Evolutionary conservation across 1,140 invertebrate species (phyloP).

Genomic region (Planococcus citri): DNA sequence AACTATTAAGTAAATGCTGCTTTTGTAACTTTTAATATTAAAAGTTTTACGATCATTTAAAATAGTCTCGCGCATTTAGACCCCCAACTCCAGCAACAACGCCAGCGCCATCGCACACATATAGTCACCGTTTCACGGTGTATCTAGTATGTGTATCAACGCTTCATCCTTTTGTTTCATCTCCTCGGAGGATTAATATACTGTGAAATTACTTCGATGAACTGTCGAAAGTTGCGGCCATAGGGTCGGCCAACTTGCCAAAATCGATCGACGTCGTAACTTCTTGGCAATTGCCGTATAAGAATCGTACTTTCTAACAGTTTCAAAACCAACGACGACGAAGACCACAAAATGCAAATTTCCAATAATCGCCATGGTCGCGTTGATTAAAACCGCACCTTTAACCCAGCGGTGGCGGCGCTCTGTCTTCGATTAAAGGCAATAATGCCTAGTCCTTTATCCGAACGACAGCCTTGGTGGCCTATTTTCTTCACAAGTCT

Average conservation of each 20-base stretch:
- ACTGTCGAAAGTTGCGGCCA: not conserved
- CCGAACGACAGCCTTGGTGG: no score
- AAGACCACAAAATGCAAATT: not conserved
- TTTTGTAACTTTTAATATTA: not conserved
- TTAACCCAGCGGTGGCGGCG: not conserved
- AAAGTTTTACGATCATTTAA: not conserved
- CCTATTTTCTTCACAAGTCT: no score
- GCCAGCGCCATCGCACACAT: no score
- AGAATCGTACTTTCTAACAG: not conserved
- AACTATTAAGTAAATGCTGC: not conserved
- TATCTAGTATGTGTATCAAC: not conserved
- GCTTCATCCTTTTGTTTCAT: not conserved
- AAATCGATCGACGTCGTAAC: not conserved
- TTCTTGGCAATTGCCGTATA: not conserved
- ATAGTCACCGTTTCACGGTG: not conserved
- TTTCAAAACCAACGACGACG: not conserved
- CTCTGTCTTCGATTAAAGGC: not conserved
- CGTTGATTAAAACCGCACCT: not conserved
- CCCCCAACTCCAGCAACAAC: no score
- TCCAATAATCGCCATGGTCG: not conserved
- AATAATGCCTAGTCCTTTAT: no score
- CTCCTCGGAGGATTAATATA: not conserved
- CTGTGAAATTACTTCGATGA: slow-evolving; percentile 7
- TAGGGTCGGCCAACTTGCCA: not conserved
- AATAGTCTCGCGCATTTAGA: not conserved